phyloP scores from a whole-genome alignment of 2,888 invertebrate species.

The Boloria euphrosyne region DNA sequence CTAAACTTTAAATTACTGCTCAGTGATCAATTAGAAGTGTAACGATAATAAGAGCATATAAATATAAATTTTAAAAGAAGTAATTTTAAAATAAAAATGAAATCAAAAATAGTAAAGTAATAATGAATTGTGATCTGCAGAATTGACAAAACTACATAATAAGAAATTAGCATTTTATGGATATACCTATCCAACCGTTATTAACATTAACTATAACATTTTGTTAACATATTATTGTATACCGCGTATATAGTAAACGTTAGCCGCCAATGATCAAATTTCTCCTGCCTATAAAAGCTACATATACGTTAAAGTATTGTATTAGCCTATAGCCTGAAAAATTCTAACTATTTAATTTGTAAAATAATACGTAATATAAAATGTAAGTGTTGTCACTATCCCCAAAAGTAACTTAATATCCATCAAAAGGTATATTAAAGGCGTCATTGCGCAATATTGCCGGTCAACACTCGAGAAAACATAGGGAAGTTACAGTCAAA shows the following conservation, averaged over 20 bases:
- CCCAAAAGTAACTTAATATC: constrained; percentile 47
- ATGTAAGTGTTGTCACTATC: constrained; percentile 22
- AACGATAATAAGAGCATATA: not conserved
- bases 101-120: no score
- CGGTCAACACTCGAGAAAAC: constrained; percentile 47
- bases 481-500: constrained; percentile 28
- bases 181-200: no score
- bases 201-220: not conserved
- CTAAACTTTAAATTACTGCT: constrained; percentile 14
- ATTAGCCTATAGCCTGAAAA: not conserved
- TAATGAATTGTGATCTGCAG: no score
- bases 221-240: not conserved
- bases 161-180: no score
- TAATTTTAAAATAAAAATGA: no score
- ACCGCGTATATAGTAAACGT: no score
- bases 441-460: constrained; percentile 46
- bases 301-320: no score
- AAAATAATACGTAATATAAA: constrained; percentile 3
- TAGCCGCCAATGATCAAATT: no score
- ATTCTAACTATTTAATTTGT: not conserved
- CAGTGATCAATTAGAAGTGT: not conserved
- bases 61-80: not conserved
- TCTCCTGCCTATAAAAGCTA: no score
- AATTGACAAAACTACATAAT: no score
- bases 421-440: constrained; percentile 43